Conservation (phyloP, 2,888 invertebrate genomes). For the Scelioninae gen. 1 region DNA sequence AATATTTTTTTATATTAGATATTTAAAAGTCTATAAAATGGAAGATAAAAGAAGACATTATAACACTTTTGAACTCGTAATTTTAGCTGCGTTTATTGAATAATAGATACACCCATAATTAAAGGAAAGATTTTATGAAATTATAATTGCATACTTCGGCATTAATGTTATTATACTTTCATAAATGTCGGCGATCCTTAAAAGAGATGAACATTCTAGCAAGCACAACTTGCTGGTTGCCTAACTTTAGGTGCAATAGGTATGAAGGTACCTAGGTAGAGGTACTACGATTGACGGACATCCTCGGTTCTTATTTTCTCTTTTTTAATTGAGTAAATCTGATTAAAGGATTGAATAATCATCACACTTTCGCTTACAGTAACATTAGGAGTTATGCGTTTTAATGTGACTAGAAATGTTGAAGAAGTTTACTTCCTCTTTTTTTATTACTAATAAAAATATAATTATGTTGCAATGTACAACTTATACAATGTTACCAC, state of each 20-base stretch:
- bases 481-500: conserved; percentile 41
- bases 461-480: conserved; percentile 48
- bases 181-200: conserved; percentile 38
- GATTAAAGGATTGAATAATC: conserved; percentile 72
- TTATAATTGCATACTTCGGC: conserved; percentile 3
- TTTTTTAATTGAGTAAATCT: conserved; percentile 71
- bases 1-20: neutral
- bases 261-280: conserved; percentile 1
- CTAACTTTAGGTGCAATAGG: conserved; percentile 51
- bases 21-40: neutral
- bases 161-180: conserved; percentile 32
- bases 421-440: conserved; percentile 54
- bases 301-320: conserved; percentile 69
- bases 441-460: conserved; percentile 60
- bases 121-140: conserved; percentile 37
- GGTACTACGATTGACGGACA: conserved; percentile 62
- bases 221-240: conserved; percentile 25
- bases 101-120: conserved; percentile 10
- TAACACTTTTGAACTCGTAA: neutral
- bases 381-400: conserved; percentile 64
- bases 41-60: neutral
- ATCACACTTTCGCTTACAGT: conserved; percentile 71
- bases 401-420: conserved; percentile 62
- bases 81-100: conserved; percentile 2
- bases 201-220: conserved; percentile 31